phyloP scores from a whole-genome alignment of 2,113 vertebrate genomes.

The Nyctibius bracteatus region DNA sequence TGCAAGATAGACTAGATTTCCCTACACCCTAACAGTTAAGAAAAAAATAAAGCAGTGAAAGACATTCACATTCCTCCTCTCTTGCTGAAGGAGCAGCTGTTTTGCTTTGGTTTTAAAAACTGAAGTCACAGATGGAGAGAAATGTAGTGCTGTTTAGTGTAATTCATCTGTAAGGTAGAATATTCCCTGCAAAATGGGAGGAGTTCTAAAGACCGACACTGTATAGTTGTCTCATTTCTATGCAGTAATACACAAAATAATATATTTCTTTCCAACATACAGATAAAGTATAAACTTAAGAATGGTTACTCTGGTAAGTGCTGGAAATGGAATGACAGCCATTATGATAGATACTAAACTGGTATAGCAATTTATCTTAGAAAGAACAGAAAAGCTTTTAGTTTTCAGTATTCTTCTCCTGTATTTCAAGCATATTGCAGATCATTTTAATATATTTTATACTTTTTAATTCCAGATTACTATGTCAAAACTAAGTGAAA shows the following conservation, averaged over 20 bases:
- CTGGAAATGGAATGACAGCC: neutral
- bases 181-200: neutral
- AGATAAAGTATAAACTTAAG: neutral
- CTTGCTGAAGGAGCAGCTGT: neutral
- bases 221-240: neutral
- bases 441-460: neutral
- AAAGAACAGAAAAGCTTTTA: neutral
- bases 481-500: slow-evolving; percentile 38
- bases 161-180: neutral
- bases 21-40: neutral
- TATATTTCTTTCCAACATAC: neutral
- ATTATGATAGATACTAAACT: neutral
- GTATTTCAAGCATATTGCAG: neutral
- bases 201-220: neutral
- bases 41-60: neutral
- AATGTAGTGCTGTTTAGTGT: neutral
- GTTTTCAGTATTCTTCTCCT: neutral
- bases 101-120: neutral
- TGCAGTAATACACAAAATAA: neutral
- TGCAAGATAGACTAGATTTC: neutral
- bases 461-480: neutral
- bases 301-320: neutral
- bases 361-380: neutral
- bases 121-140: neutral
- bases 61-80: neutral